Evolutionary conservation across 2,113 vertebrate genomes (phyloP), one percentile per base, ranked within the genome.

Genomic region (Prunella himalayana): DNA sequence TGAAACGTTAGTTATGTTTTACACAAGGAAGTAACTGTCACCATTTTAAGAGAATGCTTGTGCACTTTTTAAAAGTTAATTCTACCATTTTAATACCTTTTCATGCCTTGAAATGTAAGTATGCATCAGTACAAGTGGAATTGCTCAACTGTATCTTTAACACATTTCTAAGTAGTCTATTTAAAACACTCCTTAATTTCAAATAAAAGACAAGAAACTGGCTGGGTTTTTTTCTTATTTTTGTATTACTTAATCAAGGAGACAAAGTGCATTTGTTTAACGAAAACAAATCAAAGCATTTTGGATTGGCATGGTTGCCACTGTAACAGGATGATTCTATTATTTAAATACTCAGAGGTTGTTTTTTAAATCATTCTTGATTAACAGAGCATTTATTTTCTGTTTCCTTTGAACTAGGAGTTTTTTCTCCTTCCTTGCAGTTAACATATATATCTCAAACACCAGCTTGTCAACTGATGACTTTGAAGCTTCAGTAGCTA

Each of bases 391-490:
- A 56, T 88, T 50, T 92, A 37, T 81, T 90, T 91, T 89, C 77
- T 92, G 37, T 33, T 95, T 51, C 49, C 14, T 92, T 88, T 93
- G 90, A 95, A 90, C 25, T 94, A 78, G 70, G 23, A 54, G 14
- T 50, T 94, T 94, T 95, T 91, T n/a, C 51, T 37, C 2, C 45
- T 14, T 79, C 35, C 16, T 82, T 85, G 42, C n/a, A 90, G 25
- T 91, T 80, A 51, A 90, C 37, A 75, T 66, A 18, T 15, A 39
- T 76, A 61, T 75, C 68, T 85, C 79, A 88, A 37, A 90, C 69
- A 91, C 69, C 65, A 96, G 41, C 80, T 95, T 94, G 51, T 78
- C 57, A 96, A 2, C 63, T 89, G 44, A 41, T 92, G 92, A 80
- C 31, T 75, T 63, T 96, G 89, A 96, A 96, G 68, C 24, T 72